A percentile compares a stretch with the other conserved stretches of the same genome.
Evolutionary conservation across 2,797 vertebrate genomes (phyloP).

Genomic region (Pteronotus mesoamericanus): DNA sequence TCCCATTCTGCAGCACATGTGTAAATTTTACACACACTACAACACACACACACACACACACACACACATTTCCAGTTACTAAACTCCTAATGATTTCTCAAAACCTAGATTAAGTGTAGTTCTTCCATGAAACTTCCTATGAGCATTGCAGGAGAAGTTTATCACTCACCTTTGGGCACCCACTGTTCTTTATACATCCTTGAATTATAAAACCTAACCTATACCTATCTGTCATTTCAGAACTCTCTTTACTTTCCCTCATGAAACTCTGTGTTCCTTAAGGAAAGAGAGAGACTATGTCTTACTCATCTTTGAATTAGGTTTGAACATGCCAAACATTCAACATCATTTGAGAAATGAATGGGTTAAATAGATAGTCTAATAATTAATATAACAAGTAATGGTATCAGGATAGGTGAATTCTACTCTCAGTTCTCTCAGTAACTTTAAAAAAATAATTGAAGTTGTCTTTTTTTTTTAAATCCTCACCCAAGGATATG

Average conservation of each 20-base stretch:
- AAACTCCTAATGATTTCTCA: background rate
- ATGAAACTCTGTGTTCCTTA: background rate
- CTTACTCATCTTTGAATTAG: background rate
- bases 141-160: background rate
- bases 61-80: background rate
- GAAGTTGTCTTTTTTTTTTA: too few relatives aligned
- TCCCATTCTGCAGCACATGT: background rate
- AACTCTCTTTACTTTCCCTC: background rate
- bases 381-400: background rate
- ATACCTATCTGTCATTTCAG: background rate
- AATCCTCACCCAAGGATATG: too few relatives aligned
- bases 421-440: background rate
- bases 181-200: background rate
- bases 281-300: background rate
- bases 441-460: too few relatives aligned
- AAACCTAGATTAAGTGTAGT: background rate
- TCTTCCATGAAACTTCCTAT: background rate
- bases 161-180: background rate
- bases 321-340: background rate
- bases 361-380: background rate
- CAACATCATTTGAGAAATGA: background rate
- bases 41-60: conserved; percentile 5
- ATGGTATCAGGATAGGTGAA: background rate
- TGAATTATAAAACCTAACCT: background rate
- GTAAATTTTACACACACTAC: background rate